Evolutionary conservation across 1,140 invertebrate genomes (phyloP).

Genomic region (Platorchestia sp.): DNA sequence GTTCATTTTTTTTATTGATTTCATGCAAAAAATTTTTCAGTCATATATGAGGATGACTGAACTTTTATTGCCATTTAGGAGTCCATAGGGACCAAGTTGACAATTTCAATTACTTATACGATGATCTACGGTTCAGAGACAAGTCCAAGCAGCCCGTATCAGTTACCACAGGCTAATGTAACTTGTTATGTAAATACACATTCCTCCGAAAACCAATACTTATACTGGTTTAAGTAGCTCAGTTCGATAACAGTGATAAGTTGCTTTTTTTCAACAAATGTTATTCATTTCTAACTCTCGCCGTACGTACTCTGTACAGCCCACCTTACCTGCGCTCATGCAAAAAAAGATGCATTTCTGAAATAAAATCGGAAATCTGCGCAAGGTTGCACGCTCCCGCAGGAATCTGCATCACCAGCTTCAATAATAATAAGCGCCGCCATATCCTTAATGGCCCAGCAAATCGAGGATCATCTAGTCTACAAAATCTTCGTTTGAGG

Average conservation of each 20-base stretch:
- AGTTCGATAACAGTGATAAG: not conserved
- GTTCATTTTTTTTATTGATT: no score
- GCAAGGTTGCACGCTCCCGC: not conserved
- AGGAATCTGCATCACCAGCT: not conserved
- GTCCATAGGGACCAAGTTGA: no score
- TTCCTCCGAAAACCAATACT: not conserved
- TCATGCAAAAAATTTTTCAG: no score
- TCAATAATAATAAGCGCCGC: not conserved
- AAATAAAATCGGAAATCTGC: not conserved
- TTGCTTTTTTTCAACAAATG: not conserved
- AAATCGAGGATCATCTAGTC: not conserved
- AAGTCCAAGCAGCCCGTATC: no score
- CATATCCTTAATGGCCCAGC: not conserved
- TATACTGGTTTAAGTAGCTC: not conserved
- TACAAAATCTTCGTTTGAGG: not conserved
- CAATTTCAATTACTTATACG: no score
- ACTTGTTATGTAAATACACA: not conserved
- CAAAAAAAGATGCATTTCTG: not conserved
- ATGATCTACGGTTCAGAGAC: not conserved
- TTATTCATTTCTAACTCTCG: not conserved
- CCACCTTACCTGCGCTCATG: not conserved
- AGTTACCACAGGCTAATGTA: not conserved
- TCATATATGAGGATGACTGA: no score
- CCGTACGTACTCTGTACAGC: not conserved
- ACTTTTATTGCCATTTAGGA: no score